Percentiles rank a stretch among this genome's conserved stretches.
Conservation (phyloP, 2,888 invertebrate genomes). For the Noctua pronuba region DNA sequence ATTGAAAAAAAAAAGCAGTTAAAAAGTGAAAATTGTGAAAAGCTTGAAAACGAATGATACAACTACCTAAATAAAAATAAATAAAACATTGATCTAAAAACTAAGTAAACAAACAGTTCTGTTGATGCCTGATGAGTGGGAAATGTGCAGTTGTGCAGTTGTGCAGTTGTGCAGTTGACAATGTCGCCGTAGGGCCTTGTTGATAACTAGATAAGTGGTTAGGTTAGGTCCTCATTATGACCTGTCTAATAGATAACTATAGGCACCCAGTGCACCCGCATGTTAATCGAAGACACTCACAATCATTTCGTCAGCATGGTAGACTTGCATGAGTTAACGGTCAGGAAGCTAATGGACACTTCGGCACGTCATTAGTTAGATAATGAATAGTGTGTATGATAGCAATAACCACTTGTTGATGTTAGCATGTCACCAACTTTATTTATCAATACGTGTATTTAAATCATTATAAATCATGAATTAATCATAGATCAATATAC, state of each 20-base stretch:
- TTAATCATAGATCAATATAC: conserved; percentile 38
- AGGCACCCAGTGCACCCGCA: conserved; percentile 6
- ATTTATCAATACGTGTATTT: not conserved
- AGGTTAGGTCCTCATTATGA: not conserved
- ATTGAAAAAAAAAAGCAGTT: not conserved
- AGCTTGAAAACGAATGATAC: not conserved
- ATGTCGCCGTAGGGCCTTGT: not conserved
- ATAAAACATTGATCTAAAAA: not conserved
- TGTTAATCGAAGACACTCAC: conserved; percentile 1
- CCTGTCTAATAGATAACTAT: not conserved
- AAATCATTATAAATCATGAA: conserved; percentile 22
- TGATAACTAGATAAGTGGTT: not conserved
- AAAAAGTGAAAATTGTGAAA: not conserved
- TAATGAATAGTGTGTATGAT: conserved; percentile 2
- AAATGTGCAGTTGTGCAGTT: not conserved
- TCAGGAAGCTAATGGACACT: not conserved
- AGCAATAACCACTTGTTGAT: conserved; percentile 23
- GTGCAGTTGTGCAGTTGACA: no score
- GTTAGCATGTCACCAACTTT: conserved; percentile 20
- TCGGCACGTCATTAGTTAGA: not conserved
- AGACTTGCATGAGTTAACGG: conserved; percentile 28
- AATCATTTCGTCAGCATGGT: conserved; percentile 15
- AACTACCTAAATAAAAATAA: not conserved
- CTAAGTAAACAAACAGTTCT: no score
- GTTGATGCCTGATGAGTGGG: no score